Percentiles rank a stretch among this genome's conserved stretches.
phyloP scores from a whole-genome alignment of 2,113 vertebrate genomes.

The Nothobranchius kuhntae region DNA sequence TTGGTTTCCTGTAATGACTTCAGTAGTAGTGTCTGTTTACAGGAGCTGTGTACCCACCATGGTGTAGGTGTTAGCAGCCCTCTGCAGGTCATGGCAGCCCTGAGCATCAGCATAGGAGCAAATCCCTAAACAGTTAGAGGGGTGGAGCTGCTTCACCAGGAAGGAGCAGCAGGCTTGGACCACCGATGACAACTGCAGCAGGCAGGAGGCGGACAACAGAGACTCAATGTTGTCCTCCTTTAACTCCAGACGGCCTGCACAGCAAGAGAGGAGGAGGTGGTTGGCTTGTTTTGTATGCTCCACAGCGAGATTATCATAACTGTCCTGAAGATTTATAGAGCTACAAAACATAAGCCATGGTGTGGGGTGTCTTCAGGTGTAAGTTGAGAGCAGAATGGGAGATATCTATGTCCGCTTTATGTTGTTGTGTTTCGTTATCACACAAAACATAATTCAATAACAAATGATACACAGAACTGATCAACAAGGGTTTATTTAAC shows the following conservation, averaged over 20 bases:
- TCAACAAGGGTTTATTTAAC: not conserved
- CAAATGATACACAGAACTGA: not conserved
- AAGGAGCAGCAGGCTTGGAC: slow-evolving; percentile 97
- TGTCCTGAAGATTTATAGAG: not conserved
- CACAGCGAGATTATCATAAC: not conserved
- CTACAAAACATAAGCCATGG: not conserved
- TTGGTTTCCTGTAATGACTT: not conserved
- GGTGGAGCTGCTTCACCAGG: slow-evolving; percentile 97
- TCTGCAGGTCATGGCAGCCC: slow-evolving; percentile 94
- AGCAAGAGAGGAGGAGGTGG: not conserved
- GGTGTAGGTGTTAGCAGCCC: slow-evolving; percentile 94
- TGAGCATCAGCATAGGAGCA: slow-evolving; percentile 96
- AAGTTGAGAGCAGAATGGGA: not conserved
- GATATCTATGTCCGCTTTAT: not conserved
- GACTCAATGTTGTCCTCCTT: slow-evolving; percentile 97
- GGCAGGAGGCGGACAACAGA: slow-evolving; percentile 93
- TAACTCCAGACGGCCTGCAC: slow-evolving; percentile 90
- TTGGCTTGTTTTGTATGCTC: not conserved
- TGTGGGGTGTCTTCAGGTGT: not conserved
- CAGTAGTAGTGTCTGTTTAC: not conserved
- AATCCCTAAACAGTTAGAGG: slow-evolving; percentile 97
- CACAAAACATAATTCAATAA: not conserved
- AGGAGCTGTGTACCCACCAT: slow-evolving; percentile 84
- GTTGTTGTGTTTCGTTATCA: not conserved
- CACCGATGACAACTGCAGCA: slow-evolving; percentile 94